phyloP scores from a whole-genome alignment of 2,888 invertebrate species.

The Meganola albula region DNA sequence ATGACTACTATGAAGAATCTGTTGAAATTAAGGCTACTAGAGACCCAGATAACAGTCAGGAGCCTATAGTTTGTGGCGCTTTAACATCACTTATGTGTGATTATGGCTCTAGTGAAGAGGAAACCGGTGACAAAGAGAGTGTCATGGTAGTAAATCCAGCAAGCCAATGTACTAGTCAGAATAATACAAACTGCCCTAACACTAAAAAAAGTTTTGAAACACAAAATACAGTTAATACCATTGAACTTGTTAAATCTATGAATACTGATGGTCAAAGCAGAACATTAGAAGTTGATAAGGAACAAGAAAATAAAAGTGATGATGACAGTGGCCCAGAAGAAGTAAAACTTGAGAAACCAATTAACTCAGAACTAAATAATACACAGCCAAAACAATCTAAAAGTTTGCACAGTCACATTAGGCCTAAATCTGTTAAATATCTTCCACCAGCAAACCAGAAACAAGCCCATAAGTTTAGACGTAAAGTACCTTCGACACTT shows the following conservation, averaged over 20 bases:
- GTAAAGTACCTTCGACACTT: slow-evolving; percentile 74
- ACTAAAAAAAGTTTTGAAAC: not conserved
- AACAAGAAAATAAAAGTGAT: slow-evolving; percentile 17
- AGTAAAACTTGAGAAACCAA: slow-evolving; percentile 23
- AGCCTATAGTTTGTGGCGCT: slow-evolving; percentile 68
- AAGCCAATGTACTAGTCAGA: not conserved
- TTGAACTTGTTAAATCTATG: not conserved
- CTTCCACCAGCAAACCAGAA: not conserved
- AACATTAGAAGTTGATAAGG: slow-evolving; percentile 16
- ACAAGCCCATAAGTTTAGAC: slow-evolving; percentile 27
- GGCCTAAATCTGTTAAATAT: too few species aligned
- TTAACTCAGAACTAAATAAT: slow-evolving; percentile 17
- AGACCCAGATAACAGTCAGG: slow-evolving; percentile 9
- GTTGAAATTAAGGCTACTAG: slow-evolving; percentile 3
- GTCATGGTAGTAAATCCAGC: not conserved
- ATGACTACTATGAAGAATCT: slow-evolving; percentile 42
- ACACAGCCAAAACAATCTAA: slow-evolving; percentile 7
- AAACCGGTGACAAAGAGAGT: slow-evolving; percentile 16
- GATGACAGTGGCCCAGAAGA: slow-evolving; percentile 21
- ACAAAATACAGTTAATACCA: not conserved
- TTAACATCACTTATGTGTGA: slow-evolving; percentile 76
- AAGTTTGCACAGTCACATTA: slow-evolving; percentile 15
- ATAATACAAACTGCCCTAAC: not conserved
- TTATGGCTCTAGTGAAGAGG: slow-evolving; percentile 75
- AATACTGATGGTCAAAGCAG: not conserved